Base-by-base conservation (phyloP, 2,797 vertebrate species). In the Microchirus variegatus region DNA sequence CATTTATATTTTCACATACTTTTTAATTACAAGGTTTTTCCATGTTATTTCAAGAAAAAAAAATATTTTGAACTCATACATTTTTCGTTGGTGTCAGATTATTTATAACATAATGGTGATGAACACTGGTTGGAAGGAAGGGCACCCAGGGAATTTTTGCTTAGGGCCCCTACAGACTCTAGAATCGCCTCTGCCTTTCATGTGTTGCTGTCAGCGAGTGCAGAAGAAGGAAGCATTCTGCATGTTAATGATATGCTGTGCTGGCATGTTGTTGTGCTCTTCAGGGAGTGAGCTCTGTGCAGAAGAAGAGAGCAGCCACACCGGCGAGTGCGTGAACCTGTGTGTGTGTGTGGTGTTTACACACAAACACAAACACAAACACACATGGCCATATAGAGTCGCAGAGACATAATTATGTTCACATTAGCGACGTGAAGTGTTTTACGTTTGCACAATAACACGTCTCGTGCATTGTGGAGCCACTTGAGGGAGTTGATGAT, bases 171-270 rank as follows among this genome's bases (percentile, higher is more conserved):
- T n/a, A n/a, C n/a, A n/a, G n/a, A n/a, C n/a, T n/a, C n/a, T n/a
- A n/a, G n/a, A n/a, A n/a, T n/a, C n/a, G n/a, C n/a, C n/a, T n/a
- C n/a, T n/a, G n/a, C n/a, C 50, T 46, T 49, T 63, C 69, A 60
- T 70, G 52, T 70, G 74, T 78, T 70, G 64, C 59, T 67, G 78
- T 75, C 43, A 31, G 54, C 38, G 54, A 57, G 47, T 37, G 67
- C 36, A 15, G 60, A 49, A 47, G 52, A 57, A 73, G 13, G 60
- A 49, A 47, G 52, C 59, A 73, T 80, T 63, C 62, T 75, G 77
- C 80, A 86, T 89, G 83, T 63, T 85, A 87, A 90, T 89, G 73
- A 82, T 52, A 53, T 77, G 79, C 75, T 48, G 80, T 63, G 59
- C 67, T 73, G 85, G 85, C 82, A 77, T 54, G 48, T 67, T 54